phyloP scores from a whole-genome alignment of 2,888 invertebrate species.

The Drosophila neotestacea region DNA sequence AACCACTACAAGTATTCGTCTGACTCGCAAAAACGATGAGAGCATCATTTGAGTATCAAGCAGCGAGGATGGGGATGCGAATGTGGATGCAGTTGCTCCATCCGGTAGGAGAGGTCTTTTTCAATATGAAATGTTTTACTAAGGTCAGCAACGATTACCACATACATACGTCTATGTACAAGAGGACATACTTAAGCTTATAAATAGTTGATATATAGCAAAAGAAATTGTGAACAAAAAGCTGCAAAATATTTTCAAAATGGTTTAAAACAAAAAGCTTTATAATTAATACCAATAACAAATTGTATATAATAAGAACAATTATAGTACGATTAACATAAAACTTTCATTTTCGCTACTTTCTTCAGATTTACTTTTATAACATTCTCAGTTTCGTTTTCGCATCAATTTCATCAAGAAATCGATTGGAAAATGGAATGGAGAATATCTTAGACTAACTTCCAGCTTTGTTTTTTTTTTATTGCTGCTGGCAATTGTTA shows the following conservation, averaged over 20 bases:
- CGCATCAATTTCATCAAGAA: background rate
- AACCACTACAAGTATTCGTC: slow-evolving; percentile 79
- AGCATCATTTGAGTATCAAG: slow-evolving; percentile 84
- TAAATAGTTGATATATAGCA: slow-evolving; percentile 13
- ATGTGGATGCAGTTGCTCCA: slow-evolving; percentile 32
- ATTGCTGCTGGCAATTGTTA: slow-evolving; percentile 35
- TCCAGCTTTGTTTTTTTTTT: slow-evolving; percentile 15
- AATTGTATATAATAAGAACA: slow-evolving; percentile 43
- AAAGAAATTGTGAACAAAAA: slow-evolving; percentile 15
- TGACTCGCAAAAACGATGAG: slow-evolving; percentile 83
- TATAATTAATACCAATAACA: slow-evolving; percentile 44
- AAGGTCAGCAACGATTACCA: slow-evolving; percentile 47
- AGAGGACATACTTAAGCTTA: background rate
- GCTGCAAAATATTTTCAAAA: slow-evolving; percentile 47
- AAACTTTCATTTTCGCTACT: slow-evolving; percentile 22
- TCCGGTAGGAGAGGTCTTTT: slow-evolving; percentile 43
- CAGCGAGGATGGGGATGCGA: slow-evolving; percentile 32
- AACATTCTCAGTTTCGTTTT: background rate
- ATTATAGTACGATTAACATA: slow-evolving; percentile 16
- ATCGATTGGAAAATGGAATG: background rate
- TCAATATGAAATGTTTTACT: slow-evolving; percentile 81
- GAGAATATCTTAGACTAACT: slow-evolving; percentile 1
- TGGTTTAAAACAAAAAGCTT: slow-evolving; percentile 69
- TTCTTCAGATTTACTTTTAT: slow-evolving; percentile 6
- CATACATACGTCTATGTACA: slow-evolving; percentile 5